A percentile compares a stretch with the other conserved stretches of the same genome.
Evolutionary conservation across 1,140 invertebrate genomes (phyloP).

Genomic region (Cydia amplana): DNA sequence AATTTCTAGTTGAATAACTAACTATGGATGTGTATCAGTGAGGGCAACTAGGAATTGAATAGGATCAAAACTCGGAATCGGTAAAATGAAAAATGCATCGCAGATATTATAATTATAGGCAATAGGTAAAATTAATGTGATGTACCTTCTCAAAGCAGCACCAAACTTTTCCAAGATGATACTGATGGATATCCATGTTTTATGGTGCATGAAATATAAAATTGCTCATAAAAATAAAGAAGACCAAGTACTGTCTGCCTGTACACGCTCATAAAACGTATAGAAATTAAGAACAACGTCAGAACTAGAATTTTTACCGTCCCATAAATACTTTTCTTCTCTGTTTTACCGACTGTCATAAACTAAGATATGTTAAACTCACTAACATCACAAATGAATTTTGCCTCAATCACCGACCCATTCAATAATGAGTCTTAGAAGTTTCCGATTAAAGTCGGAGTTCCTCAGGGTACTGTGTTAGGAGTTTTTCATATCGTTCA

Average conservation of each 20-base stretch:
- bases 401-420: conserved; percentile 38
- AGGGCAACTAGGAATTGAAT: too few relatives aligned
- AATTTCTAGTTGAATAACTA: too few relatives aligned
- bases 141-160: not conserved
- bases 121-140: too few relatives aligned
- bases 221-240: not conserved
- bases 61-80: too few relatives aligned
- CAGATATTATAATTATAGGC: too few relatives aligned
- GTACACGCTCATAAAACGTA: conserved; percentile 9
- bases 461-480: conserved; percentile 39
- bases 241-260: not conserved
- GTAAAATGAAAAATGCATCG: too few relatives aligned
- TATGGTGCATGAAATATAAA: not conserved
- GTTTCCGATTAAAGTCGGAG: conserved; percentile 39
- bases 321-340: conserved; percentile 58
- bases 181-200: not conserved
- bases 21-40: too few relatives aligned
- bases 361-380: conserved; percentile 69
- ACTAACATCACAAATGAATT: conserved; percentile 70
- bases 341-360: conserved; percentile 55
- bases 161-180: not conserved
- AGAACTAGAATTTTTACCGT: conserved; percentile 36
- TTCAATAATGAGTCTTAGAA: conserved; percentile 35
- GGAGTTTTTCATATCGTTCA: conserved; percentile 76
- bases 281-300: conserved; percentile 25